These are phyloP conservation scores for Bergia puertoricense DNA, from an alignment of 92 coral and sea anemone genomes.

Conservation along the genomic window DNA sequence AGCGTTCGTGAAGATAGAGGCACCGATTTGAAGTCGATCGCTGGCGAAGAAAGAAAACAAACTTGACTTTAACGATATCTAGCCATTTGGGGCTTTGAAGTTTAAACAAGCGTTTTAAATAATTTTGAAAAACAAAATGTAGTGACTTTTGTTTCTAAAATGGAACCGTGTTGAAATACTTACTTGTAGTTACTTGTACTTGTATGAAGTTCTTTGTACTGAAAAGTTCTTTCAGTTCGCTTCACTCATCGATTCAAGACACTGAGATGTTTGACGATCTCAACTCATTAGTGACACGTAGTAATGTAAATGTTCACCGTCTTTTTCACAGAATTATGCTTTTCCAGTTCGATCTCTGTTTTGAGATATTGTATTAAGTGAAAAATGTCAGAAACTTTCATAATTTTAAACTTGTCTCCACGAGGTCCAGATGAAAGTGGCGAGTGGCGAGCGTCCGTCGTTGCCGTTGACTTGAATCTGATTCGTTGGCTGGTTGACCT, in stretches of 20 bases:
- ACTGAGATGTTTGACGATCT: constrained; percentile 10
- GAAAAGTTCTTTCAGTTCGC: constrained; percentile 21
- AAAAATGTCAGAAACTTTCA: not conserved
- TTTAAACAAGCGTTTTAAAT: constrained; percentile 22
- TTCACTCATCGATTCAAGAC: constrained; percentile 18
- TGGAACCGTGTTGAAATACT: constrained; percentile 9
- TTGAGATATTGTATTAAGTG: not conserved
- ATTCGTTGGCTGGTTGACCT: not conserved
- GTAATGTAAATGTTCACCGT: constrained; percentile 5
- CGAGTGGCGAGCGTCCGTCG: not conserved
- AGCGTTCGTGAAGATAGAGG: constrained; percentile 11
- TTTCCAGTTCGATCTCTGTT: constrained; percentile 8
- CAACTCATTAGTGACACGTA: constrained; percentile 27
- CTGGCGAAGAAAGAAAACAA: constrained; percentile 24
- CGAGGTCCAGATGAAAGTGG: not conserved
- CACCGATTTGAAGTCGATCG: not conserved
- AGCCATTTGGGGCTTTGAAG: constrained; percentile 15
- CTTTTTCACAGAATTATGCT: not conserved
- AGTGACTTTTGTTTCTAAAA: constrained; percentile 8
- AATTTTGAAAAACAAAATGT: constrained; percentile 13
- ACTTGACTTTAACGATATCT: constrained; percentile 11
- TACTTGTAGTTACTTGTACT: not conserved
- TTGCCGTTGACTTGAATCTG: not conserved
- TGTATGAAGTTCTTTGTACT: not conserved
- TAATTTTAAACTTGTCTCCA: not conserved